Percentiles rank a stretch among this genome's conserved stretches.
These are phyloP conservation scores for Lucifuga dentata DNA, from an alignment of 2,113 vertebrate genomes.

Conservation along the genomic window DNA sequence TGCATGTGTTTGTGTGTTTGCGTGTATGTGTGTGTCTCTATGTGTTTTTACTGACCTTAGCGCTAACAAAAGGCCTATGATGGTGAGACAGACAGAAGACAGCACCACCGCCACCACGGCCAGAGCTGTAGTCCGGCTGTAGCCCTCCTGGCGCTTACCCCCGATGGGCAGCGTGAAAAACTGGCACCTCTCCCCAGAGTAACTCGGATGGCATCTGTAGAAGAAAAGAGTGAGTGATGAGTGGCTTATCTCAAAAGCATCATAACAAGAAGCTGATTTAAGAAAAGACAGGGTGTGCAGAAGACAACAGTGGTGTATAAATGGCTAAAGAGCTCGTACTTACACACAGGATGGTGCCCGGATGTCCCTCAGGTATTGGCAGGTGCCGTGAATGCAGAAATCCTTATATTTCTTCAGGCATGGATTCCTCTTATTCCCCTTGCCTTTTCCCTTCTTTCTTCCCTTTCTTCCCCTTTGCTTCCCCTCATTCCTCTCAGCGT, in stretches of 20 bases:
- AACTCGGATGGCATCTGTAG: constrained; percentile 85
- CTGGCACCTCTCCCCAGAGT: constrained; percentile 91
- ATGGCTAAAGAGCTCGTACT: constrained; percentile 72
- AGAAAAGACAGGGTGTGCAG: neutral
- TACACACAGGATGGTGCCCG: constrained; percentile 90
- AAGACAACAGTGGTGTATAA: neutral
- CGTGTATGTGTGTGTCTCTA: neutral
- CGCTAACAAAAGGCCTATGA: constrained; percentile 91
- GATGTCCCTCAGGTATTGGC: constrained; percentile 88
- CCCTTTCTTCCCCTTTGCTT: constrained; percentile 80
- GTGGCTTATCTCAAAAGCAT: too few relatives aligned
- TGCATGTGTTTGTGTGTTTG: neutral
- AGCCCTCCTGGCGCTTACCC: constrained; percentile 82
- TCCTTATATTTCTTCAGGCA: constrained; percentile 93
- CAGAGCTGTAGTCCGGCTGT: constrained; percentile 91
- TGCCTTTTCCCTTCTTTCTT: constrained; percentile 87
- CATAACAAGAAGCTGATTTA: neutral
- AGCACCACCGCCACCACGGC: constrained; percentile 93
- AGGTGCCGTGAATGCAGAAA: constrained; percentile 96
- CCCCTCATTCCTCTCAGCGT: constrained; percentile 44
- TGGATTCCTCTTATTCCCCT: constrained; percentile 93
- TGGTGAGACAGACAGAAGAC: constrained; percentile 91
- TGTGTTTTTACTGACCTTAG: constrained; percentile 84
- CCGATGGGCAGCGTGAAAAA: constrained; percentile 85
- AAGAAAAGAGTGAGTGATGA: neutral